These are phyloP conservation scores for Timema podura DNA, from an alignment of 2,888 invertebrate genomes.

Conservation along the genomic window DNA sequence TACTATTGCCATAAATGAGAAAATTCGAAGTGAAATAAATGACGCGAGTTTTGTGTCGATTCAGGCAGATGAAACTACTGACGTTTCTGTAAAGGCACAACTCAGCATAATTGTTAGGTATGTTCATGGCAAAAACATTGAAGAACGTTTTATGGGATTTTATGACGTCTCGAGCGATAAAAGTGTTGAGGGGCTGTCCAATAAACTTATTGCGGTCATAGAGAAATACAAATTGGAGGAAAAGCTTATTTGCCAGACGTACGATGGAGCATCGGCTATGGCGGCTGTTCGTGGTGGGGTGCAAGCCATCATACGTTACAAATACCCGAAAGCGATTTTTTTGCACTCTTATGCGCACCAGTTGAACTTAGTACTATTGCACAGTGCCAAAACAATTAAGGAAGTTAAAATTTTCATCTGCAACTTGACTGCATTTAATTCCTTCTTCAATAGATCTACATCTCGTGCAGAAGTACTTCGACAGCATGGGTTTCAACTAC, in stretches of 20 bases:
- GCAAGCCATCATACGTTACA: background rate
- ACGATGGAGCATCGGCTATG: constrained; percentile 21
- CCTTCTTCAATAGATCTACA: no score
- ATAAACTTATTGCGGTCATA: constrained; percentile 7
- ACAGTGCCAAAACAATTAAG: background rate
- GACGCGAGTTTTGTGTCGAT: constrained; percentile 18
- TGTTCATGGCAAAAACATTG: constrained; percentile 15
- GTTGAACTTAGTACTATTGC: background rate
- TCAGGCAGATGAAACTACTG: constrained; percentile 25
- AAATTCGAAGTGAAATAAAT: constrained; percentile 16
- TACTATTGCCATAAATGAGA: background rate
- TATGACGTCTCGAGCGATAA: constrained; percentile 15
- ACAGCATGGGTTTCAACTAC: background rate
- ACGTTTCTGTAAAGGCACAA: constrained; percentile 25
- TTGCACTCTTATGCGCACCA: background rate
- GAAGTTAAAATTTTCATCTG: background rate
- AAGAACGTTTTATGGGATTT: constrained; percentile 24
- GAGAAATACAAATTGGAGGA: background rate
- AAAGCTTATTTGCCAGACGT: constrained; percentile 23
- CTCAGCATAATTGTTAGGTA: constrained; percentile 25
- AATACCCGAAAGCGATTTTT: background rate
- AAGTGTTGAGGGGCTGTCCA: background rate
- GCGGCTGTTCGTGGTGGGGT: background rate
- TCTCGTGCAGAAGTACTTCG: background rate
- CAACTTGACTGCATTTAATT: background rate